A percentile compares a stretch with the other conserved stretches of the same genome.
phyloP scores from a whole-genome alignment of 1,140 invertebrate genomes.

The Anastrepha obliqua region DNA sequence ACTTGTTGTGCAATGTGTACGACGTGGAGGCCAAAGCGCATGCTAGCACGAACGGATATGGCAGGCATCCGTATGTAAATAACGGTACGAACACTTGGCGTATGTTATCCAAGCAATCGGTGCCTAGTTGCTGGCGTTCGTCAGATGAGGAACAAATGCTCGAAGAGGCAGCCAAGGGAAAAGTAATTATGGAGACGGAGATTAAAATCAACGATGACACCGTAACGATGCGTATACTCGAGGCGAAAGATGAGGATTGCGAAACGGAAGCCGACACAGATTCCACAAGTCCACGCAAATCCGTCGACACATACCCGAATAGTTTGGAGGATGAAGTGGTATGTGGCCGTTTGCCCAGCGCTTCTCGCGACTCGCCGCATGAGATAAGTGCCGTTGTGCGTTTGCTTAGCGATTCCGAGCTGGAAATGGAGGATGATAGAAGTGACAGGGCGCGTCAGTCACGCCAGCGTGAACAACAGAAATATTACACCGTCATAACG shows the following conservation, averaged over 20 bases:
- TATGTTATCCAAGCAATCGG: slow-evolving; percentile 49
- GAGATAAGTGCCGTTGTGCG: slow-evolving; percentile 75
- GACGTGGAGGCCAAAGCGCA: slow-evolving; percentile 70
- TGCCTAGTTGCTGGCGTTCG: slow-evolving; percentile 52
- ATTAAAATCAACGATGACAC: slow-evolving; percentile 86
- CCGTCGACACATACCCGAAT: slow-evolving; percentile 60
- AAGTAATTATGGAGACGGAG: slow-evolving; percentile 86
- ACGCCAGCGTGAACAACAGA: slow-evolving; percentile 37
- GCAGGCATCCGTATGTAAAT: neutral
- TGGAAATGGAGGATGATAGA: slow-evolving; percentile 68
- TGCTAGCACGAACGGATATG: neutral
- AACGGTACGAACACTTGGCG: slow-evolving; percentile 58
- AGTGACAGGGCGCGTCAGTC: neutral
- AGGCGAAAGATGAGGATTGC: slow-evolving; percentile 77
- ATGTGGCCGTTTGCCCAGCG: slow-evolving; percentile 62
- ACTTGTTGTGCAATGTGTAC: slow-evolving; percentile 81
- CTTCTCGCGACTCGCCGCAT: slow-evolving; percentile 58
- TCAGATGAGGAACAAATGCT: slow-evolving; percentile 56
- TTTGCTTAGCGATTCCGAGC: slow-evolving; percentile 77
- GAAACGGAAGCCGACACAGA: slow-evolving; percentile 66
- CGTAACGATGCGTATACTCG: slow-evolving; percentile 87
- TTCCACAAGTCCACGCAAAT: slow-evolving; percentile 63
- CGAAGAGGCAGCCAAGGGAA: slow-evolving; percentile 65
- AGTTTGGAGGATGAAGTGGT: slow-evolving; percentile 75
- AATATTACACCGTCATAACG: slow-evolving; percentile 57